Percentiles rank a stretch among this genome's conserved stretches.
Evolutionary conservation across 2,113 vertebrate genomes (phyloP).

Genomic region (Pteropus alecto): DNA sequence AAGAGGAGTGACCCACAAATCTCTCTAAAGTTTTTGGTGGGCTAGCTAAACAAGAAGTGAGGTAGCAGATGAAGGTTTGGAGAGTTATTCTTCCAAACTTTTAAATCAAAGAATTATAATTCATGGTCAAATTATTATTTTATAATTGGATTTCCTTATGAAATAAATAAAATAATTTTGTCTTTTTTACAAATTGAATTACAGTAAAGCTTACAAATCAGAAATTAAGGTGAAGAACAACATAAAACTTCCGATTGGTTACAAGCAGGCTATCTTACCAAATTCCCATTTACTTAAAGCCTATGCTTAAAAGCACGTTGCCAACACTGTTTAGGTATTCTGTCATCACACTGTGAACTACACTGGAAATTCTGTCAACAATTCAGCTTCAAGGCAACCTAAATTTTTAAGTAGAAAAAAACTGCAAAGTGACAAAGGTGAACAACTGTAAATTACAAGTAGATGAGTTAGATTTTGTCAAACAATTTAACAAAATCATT

Average conservation of each 20-base stretch:
- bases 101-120: conserved; percentile 20
- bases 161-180: neutral
- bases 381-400: conserved; percentile 61
- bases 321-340: conserved; percentile 68
- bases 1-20: neutral
- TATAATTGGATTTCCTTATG: conserved; percentile 1
- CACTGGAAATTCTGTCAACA: conserved; percentile 69
- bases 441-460: conserved; percentile 62
- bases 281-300: conserved; percentile 44
- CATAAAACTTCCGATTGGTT: conserved; percentile 35
- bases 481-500: conserved; percentile 71
- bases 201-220: neutral
- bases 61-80: neutral
- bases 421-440: conserved; percentile 58
- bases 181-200: neutral
- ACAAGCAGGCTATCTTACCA: conserved; percentile 26
- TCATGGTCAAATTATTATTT: neutral
- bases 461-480: conserved; percentile 66
- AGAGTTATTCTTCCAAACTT: neutral
- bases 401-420: conserved; percentile 71
- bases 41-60: neutral
- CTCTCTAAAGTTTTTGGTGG: no score
- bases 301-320: conserved; percentile 48
- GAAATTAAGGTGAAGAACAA: conserved; percentile 50
- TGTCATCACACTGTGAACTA: conserved; percentile 43